These are phyloP conservation scores for Periophthalmodon schlosseri DNA, from an alignment of 2,113 vertebrate species.

Conservation along the genomic window DNA sequence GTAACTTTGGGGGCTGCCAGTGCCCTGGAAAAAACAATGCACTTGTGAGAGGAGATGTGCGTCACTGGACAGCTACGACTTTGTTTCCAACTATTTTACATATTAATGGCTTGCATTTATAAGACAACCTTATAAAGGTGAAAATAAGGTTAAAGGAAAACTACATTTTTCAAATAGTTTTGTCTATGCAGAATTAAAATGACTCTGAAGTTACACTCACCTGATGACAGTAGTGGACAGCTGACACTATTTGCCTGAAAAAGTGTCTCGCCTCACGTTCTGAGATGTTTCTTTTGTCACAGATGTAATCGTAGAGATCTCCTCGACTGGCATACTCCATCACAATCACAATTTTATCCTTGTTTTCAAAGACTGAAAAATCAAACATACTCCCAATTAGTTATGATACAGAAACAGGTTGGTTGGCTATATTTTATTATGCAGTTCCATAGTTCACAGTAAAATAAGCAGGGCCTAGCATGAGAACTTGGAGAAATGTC, in stretches of 20 bases:
- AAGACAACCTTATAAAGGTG: not conserved
- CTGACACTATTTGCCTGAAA: constrained; percentile 95
- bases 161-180: not conserved
- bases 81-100: not conserved
- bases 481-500: constrained; percentile 19
- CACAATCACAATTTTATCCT: constrained; percentile 96
- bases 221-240: constrained; percentile 92
- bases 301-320: constrained; percentile 94
- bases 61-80: constrained; percentile 5
- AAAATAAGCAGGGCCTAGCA: constrained; percentile 16
- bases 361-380: constrained; percentile 92
- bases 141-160: not conserved
- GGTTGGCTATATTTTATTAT: constrained; percentile 2
- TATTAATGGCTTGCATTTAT: not conserved
- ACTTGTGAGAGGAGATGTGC: constrained; percentile 17
- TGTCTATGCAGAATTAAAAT: not conserved
- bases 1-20: constrained; percentile 48
- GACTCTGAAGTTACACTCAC: constrained; percentile 59
- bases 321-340: constrained; percentile 96
- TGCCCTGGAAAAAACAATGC: constrained; percentile 25
- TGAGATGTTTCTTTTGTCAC: constrained; percentile 80
- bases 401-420: constrained; percentile 11
- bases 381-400: not conserved
- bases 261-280: constrained; percentile 88
- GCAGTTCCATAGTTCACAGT: not conserved